These are phyloP conservation scores for Calliopsis andreniformis DNA, from an alignment of 1,140 invertebrate species.

Conservation along the genomic window DNA sequence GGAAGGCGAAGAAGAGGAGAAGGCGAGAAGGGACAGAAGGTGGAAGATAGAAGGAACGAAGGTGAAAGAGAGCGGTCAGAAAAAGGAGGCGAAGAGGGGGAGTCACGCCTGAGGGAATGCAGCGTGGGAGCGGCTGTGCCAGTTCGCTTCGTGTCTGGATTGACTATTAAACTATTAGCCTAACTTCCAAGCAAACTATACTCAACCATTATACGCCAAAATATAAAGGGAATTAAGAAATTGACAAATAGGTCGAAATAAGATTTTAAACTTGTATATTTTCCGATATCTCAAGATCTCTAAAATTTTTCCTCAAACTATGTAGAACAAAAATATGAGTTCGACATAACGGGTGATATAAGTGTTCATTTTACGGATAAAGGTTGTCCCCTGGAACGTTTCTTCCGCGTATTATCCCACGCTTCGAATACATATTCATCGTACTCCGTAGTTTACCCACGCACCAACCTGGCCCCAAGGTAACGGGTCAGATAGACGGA, in stretches of 20 bases:
- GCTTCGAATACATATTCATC: constrained; percentile 50
- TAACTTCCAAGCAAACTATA: constrained; percentile 41
- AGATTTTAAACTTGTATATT: too few species aligned
- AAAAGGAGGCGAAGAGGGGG: constrained; percentile 41
- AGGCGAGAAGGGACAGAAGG: constrained; percentile 35
- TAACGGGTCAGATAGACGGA: constrained; percentile 49
- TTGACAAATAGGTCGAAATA: too few species aligned
- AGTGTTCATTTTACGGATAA: constrained; percentile 8
- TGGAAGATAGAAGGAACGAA: constrained; percentile 54
- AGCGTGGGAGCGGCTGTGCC: constrained; percentile 77
- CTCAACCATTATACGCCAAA: neutral
- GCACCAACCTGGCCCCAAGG: constrained; percentile 45
- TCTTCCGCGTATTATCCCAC: constrained; percentile 50
- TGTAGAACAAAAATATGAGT: neutral
- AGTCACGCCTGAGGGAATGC: constrained; percentile 77
- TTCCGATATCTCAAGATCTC: too few species aligned
- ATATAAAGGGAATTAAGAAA: too few species aligned
- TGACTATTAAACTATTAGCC: constrained; percentile 69
- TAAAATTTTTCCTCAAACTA: neutral
- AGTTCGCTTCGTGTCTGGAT: constrained; percentile 67
- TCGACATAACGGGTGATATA: constrained; percentile 14
- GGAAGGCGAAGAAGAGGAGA: constrained; percentile 35
- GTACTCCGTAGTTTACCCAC: constrained; percentile 41
- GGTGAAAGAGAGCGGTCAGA: constrained; percentile 57
- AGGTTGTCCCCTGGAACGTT: neutral